These are phyloP conservation scores for Diplolepis rosae DNA, from an alignment of 2,888 invertebrate species.

Conservation along the genomic window DNA sequence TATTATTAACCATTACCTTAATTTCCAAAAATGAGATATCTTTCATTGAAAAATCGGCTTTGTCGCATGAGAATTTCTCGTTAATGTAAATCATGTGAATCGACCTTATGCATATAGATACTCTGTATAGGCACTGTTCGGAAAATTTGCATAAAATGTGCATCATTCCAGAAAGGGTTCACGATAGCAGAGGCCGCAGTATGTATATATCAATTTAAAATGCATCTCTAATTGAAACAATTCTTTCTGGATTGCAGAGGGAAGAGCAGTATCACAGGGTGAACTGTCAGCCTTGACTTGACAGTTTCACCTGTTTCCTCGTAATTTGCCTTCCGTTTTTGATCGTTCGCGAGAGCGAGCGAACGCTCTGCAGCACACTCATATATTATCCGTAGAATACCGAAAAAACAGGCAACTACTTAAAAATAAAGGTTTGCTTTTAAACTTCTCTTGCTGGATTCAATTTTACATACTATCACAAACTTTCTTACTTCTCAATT, in stretches of 20 bases:
- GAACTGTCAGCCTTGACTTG: slow-evolving; percentile 1
- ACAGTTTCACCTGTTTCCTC: slow-evolving; percentile 11
- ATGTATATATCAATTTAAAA: slow-evolving; percentile 20
- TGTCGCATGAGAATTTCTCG: not conserved
- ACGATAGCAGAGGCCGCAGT: not conserved
- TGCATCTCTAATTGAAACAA: slow-evolving; percentile 13
- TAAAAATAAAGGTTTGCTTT: not conserved
- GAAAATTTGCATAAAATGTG: slow-evolving; percentile 21
- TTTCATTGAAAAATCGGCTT: not conserved
- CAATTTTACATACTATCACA: not conserved
- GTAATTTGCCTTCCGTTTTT: slow-evolving; percentile 15
- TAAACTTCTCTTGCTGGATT: not conserved
- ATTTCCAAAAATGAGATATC: not conserved
- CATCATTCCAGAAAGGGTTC: not conserved
- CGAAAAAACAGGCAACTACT: not conserved
- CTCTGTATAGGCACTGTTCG: not conserved
- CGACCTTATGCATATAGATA: not conserved
- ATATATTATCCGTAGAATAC: not conserved
- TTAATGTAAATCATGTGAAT: not conserved
- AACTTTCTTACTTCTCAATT: no score
- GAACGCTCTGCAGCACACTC: not conserved
- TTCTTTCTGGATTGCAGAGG: not conserved
- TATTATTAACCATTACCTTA: no score
- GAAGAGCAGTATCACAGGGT: not conserved
- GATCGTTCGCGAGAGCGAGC: not conserved